A percentile compares a stretch with the other conserved stretches of the same genome.
Conservation (phyloP, 1,140 invertebrate species). For the Tetragonula clypearis region DNA sequence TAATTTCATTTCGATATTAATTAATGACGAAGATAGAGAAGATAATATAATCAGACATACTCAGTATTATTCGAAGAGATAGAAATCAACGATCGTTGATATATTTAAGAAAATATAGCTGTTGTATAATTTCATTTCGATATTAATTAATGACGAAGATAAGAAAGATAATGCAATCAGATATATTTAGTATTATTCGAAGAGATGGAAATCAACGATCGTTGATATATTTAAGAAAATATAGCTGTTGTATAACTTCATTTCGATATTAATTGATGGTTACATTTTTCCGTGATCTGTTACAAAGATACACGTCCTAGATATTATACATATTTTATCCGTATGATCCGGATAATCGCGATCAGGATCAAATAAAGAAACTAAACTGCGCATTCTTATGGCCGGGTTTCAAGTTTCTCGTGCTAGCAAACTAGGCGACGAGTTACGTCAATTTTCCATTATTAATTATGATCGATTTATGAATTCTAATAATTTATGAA, state of each 20-base stretch:
- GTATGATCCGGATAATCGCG: not conserved
- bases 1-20: not conserved
- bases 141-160: not conserved
- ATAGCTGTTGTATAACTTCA: not conserved
- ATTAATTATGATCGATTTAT: not conserved
- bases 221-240: not conserved
- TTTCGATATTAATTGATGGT: not conserved
- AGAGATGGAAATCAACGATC: not conserved
- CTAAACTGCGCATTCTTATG: conserved; percentile 12
- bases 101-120: not conserved
- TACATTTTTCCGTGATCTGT: too few species aligned
- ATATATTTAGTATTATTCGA: not conserved
- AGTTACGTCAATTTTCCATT: not conserved
- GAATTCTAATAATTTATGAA: not conserved
- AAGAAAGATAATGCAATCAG: conserved; percentile 11
- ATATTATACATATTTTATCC: not conserved
- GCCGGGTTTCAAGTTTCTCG: conserved; percentile 18
- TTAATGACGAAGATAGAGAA: not conserved
- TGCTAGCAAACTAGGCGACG: not conserved
- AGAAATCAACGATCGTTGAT: not conserved
- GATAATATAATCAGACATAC: conserved; percentile 18
- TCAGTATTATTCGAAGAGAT: not conserved
- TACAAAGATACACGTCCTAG: not conserved
- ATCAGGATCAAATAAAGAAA: not conserved
- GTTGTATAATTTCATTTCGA: too few species aligned